Base-by-base conservation (phyloP, 2,888 invertebrate species). In the Caenorhabditis sp. region DNA sequence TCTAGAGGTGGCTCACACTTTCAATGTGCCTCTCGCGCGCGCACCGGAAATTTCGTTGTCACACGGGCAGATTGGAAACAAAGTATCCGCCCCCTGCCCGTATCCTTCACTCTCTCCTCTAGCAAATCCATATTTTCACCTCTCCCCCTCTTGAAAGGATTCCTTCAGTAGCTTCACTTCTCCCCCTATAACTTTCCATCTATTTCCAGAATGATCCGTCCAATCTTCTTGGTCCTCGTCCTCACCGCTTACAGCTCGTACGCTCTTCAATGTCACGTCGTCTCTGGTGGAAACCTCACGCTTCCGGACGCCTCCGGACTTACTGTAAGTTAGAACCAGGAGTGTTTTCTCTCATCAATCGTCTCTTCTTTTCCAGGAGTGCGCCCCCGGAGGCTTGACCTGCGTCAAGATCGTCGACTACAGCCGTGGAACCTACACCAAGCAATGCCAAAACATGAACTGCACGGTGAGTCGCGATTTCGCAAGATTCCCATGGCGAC, bases 401-500 rank as follows among this genome's bases (percentile, higher is more conserved):
- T 84, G 84, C 54, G 22, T 84, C 56, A 84, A 84, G 58, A 47
- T 84, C 8, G 74, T 84, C 70, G 84, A 84, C 56, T 73, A 51
- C 74, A 79, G 69, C 44, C 81, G 77, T 28, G 70, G 74, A 47
- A 84, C 84, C 51, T 84, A 84, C 61, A 64, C 70, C n/a, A 84
- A 84, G 58, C 84, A 84, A 64, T 84, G 84, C 51, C 84, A 84
- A 47, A 56, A 69, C 31, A 69, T 81, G 54, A 84, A 84, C 49
- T 84, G 84, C 81, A 84, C 84, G 58, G 84, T 84, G 26, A 44
- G 58, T 8, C 14, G 7, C 1, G 24, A 47, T 35, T 59, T 28
- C 59, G 38, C 31, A 47, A 63, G 22, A 26, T 63, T 76, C 59
- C 38, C 59, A 68, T 58, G 26, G 76, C 56, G 26, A 47, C 56